Evolutionary conservation across 2,797 vertebrate species (phyloP), one percentile per base, ranked within the genome.

Genomic region (Clarias pachynema): DNA sequence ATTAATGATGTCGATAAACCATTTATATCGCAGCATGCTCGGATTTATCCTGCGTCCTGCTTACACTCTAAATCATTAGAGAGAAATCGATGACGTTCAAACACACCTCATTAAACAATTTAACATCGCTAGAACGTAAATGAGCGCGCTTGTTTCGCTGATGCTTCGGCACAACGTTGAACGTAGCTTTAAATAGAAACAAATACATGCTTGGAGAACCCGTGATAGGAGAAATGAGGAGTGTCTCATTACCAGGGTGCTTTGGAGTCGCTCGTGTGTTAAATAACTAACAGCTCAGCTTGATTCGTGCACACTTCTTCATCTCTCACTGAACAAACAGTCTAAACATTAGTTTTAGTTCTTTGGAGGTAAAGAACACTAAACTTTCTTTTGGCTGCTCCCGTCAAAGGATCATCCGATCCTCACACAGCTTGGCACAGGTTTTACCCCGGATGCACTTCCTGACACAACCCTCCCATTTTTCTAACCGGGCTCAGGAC

Each of bases 11-110:
- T 53, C 59, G 34, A 22, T 70, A 22, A 70, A 22, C 4, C 9
- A 20, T 77, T 77, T 9, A 57, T 59, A 34, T 1, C 4, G 53
- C 53, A 22, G 56, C 74, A 16, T 8, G 29, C 8, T 34, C 53
- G 9, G 8, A 34, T 77, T 59, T 10, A 34, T 57, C 74, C 34
- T 12, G 49, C 26, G 29, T 57, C 74, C 53, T 22, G 53, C 70
- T 80, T 73, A 49, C 68, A 53, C 77, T 24, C 81, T 75, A 79
- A 65, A 74, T 74, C 72, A 8, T 49, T 29, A 74, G 16, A 29
- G 24, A 31, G 15, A 57, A 31, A 57, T 20, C 14, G 44, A 74
- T 12, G 22, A 44, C 70, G 4, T 68, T 68, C 29, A 34, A 3
- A 18, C 65, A 34, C 65, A 18, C 15, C 29, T 49, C 44, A 49